Percentiles rank a stretch among this genome's conserved stretches.
These are phyloP conservation scores for Polyodon spathula DNA, from an alignment of 2,113 vertebrate species.

Conservation along the genomic window DNA sequence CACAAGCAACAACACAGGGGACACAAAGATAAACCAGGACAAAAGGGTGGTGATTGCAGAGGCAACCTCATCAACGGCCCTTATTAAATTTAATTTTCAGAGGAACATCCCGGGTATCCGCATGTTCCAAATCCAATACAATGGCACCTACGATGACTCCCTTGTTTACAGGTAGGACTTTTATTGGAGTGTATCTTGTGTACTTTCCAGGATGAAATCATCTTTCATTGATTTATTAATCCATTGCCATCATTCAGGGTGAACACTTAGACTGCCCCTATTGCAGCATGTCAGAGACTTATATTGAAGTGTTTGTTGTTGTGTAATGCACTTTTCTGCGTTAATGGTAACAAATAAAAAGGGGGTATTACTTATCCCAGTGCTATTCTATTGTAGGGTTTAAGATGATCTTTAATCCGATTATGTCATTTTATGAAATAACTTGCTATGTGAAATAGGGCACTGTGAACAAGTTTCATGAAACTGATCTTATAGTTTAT, in stretches of 20 bases:
- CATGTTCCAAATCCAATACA: conserved; percentile 77
- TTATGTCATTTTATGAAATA: no score
- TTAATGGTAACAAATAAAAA: not conserved
- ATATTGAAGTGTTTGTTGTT: not conserved
- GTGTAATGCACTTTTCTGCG: not conserved
- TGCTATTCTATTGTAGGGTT: conserved; percentile 26
- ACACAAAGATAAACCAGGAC: conserved; percentile 63
- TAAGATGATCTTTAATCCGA: no score
- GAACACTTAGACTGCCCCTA: rapidly evolving
- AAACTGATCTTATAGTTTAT: no score
- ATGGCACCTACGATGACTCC: conserved; percentile 71
- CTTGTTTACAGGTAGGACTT: conserved; percentile 73
- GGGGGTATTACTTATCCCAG: conserved; percentile 15
- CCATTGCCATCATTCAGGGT: not conserved
- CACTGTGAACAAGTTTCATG: no score
- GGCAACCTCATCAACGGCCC: conserved; percentile 60
- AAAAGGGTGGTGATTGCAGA: conserved; percentile 65
- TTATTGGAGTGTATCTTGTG: not conserved
- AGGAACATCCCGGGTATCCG: conserved; percentile 73
- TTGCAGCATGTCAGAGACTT: not conserved
- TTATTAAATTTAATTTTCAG: conserved; percentile 74
- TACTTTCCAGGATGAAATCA: not conserved
- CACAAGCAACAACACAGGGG: conserved; percentile 59
- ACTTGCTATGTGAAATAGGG: no score
- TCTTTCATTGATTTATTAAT: conserved; percentile 1